phyloP scores from a whole-genome alignment of 2,888 invertebrate species.

The Melolontha melolontha region DNA sequence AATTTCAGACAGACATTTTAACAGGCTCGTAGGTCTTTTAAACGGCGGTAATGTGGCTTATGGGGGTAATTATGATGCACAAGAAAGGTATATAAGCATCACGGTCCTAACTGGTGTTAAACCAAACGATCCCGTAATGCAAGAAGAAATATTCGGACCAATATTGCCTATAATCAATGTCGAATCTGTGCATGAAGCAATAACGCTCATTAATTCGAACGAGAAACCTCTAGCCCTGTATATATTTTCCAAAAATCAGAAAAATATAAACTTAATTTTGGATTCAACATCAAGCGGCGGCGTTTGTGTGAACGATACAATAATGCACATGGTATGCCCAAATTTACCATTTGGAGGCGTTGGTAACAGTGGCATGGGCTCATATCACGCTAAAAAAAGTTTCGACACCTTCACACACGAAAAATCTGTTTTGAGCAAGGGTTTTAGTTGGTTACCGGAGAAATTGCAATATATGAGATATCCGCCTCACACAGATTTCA shows the following conservation, averaged over 20 bases:
- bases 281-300: slow-evolving; percentile 84
- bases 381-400: slow-evolving; percentile 90
- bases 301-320: slow-evolving; percentile 85
- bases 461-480: slow-evolving; percentile 78
- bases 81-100: slow-evolving; percentile 85
- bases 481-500: slow-evolving; percentile 75
- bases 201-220: slow-evolving; percentile 87
- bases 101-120: slow-evolving; percentile 84
- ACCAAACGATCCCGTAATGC: slow-evolving; percentile 81
- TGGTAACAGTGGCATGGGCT: slow-evolving; percentile 93
- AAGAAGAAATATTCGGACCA: slow-evolving; percentile 97
- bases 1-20: slow-evolving; percentile 86
- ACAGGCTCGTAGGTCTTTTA: slow-evolving; percentile 78
- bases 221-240: slow-evolving; percentile 93
- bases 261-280: slow-evolving; percentile 72
- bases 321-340: slow-evolving; percentile 88
- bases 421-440: slow-evolving; percentile 81
- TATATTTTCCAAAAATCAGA: slow-evolving; percentile 78
- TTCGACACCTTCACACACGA: slow-evolving; percentile 96
- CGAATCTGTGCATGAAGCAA: slow-evolving; percentile 87
- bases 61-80: slow-evolving; percentile 82
- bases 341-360: slow-evolving; percentile 97
- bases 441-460: slow-evolving; percentile 77
- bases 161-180: slow-evolving; percentile 90
- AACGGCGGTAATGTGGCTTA: slow-evolving; percentile 77